phyloP scores from a whole-genome alignment of 2,113 vertebrate genomes.

The Oncorhynchus clarkii region DNA sequence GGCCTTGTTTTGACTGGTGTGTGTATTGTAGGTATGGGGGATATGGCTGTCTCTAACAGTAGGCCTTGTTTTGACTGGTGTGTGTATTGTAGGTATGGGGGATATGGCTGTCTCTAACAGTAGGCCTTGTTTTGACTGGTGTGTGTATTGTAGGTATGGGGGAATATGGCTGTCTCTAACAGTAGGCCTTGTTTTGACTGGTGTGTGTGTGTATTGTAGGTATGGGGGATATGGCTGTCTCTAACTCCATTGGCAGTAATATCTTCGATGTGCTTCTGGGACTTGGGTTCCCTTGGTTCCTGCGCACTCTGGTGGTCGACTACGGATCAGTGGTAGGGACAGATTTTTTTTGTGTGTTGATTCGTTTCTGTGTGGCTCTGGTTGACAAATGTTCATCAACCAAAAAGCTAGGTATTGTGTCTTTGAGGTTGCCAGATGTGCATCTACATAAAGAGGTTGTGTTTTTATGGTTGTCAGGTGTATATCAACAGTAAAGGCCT shows the following conservation, averaged over 20 bases:
- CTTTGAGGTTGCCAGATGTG: neutral
- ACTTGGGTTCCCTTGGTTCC: conserved; percentile 78
- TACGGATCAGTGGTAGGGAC: conserved; percentile 73
- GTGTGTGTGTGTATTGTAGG: conserved; percentile 53
- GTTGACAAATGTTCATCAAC: neutral
- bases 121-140: neutral
- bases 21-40: too few species aligned
- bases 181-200: neutral
- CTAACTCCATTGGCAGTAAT: conserved; percentile 81
- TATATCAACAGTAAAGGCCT: conserved; percentile 79
- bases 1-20: too few species aligned
- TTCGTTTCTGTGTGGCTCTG: neutral
- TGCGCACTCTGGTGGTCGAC: conserved; percentile 77
- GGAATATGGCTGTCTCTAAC: neutral
- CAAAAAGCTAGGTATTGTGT: neutral
- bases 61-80: too few species aligned
- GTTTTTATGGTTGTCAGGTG: conserved; percentile 61
- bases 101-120: neutral
- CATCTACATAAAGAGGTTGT: neutral
- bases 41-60: neutral
- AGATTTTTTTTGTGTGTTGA: too few species aligned
- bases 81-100: neutral
- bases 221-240: conserved; percentile 81
- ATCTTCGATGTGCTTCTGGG: conserved; percentile 80
- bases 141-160: too few species aligned